Percentiles rank a stretch among this genome's conserved stretches.
Conservation (phyloP, 2,797 vertebrate genomes). For the Orestias chungarensis region DNA sequence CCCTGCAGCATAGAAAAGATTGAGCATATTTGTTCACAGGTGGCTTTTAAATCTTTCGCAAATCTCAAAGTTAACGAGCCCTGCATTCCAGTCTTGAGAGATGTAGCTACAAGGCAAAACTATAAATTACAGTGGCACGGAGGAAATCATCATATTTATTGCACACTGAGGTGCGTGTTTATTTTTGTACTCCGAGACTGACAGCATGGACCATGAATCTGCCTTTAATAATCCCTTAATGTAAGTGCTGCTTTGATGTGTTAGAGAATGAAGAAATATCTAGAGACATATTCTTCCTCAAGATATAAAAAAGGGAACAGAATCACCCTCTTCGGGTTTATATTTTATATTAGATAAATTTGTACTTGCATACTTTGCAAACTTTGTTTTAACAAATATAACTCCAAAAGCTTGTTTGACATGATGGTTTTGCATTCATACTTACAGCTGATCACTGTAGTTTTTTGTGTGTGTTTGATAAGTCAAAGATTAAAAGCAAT, state of each 20-base stretch:
- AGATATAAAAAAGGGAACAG: neutral
- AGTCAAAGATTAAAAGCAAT: neutral
- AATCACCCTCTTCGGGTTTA: neutral
- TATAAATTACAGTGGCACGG: conserved; percentile 48
- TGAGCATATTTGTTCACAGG: conserved; percentile 12
- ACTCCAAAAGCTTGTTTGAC: too few relatives aligned
- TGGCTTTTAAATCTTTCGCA: conserved; percentile 12
- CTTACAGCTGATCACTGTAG: neutral
- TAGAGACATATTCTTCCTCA: neutral
- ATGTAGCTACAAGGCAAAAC: conserved; percentile 34
- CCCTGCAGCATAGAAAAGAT: conserved; percentile 14
- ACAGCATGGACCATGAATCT: conserved; percentile 37
- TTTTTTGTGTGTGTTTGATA: neutral
- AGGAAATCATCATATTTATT: conserved; percentile 43
- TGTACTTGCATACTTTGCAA: neutral
- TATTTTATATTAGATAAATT: neutral
- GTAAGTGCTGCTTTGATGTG: conserved; percentile 28
- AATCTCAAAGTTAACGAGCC: conserved; percentile 29
- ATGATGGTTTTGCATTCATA: neutral
- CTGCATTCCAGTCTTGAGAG: conserved; percentile 18
- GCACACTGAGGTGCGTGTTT: conserved; percentile 41
- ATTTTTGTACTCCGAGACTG: conserved; percentile 29
- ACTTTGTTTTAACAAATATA: neutral
- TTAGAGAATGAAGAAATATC: conserved; percentile 11
- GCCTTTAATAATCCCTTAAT: conserved; percentile 22